Conservation (phyloP, 2,888 invertebrate genomes). For the Aricia artaxerxes region DNA sequence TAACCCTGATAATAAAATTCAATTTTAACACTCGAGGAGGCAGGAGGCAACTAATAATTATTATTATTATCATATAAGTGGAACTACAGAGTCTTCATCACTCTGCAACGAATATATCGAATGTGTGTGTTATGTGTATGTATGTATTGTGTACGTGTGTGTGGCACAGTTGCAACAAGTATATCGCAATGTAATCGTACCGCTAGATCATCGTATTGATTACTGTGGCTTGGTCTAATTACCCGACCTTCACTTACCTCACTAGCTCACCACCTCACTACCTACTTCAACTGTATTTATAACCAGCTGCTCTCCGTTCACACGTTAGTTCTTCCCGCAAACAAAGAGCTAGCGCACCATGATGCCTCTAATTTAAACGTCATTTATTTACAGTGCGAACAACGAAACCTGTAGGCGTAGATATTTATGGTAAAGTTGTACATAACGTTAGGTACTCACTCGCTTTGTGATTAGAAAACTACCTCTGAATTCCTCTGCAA, state of each 20-base stretch:
- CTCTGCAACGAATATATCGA: background rate
- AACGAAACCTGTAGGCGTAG: too few species aligned
- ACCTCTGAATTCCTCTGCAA: conserved; percentile 3
- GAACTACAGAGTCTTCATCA: background rate
- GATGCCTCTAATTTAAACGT: too few species aligned
- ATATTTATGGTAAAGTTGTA: background rate
- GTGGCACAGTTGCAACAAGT: conserved; percentile 14
- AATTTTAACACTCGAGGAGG: background rate
- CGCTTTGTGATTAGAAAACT: background rate
- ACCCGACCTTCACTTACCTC: conserved; percentile 30
- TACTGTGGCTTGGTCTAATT: conserved; percentile 21
- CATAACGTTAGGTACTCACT: background rate
- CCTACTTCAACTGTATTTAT: background rate
- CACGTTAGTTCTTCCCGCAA: background rate
- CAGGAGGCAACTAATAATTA: background rate
- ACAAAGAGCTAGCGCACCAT: background rate
- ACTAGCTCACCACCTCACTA: conserved; percentile 25
- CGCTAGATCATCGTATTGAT: conserved; percentile 24
- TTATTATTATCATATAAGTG: background rate
- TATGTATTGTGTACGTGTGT: background rate
- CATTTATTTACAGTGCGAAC: too few species aligned
- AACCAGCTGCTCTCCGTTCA: background rate
- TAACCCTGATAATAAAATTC: too few species aligned
- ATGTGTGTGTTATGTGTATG: background rate
- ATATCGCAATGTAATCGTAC: conserved; percentile 24